Evolutionary conservation across 1,140 invertebrate genomes (phyloP), one percentile per base, ranked within the genome.

Genomic region (Apis dorsata): DNA sequence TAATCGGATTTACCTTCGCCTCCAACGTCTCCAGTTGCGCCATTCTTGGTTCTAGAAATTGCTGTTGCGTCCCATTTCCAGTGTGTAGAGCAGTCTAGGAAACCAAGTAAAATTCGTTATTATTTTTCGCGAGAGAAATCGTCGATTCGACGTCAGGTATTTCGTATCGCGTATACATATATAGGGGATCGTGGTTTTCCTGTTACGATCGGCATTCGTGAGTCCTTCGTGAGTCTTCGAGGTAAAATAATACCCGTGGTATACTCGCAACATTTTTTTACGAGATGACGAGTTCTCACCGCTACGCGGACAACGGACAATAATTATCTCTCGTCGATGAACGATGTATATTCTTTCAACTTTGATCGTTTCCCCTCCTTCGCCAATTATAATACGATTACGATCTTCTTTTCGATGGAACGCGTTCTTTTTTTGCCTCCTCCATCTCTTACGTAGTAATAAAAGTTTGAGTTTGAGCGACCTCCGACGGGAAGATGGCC

Each of bases 21-120:
- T 97, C 97, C 86, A 97, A 94, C 69, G 95, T 97, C 93, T 97
- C 96, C 85, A 97, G 93, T 89, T 96, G 96, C 9, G 96, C 95
- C 95, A 97, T 96, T 91, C 96, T 95, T 7, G 95, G 95, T 81
- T 93, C 92, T 17, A 93, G 74, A 72, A 91, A 81, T 84, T 92
- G 90, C 63, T 91, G 91, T 75, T 92, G 91, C 44, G 85, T 78
- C 59, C 88, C 89, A 51, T 78, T 49, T 75, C 89, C 89, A 21
- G 91, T 92, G 79, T 93, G 91, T 55, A 94, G 66, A 77, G 92
- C 91, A 66, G 91, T 94, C 93, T 94, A 87, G 79, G 93, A 17
- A 72, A 62, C 24, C 12, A 49, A 57, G n/a, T 55, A 51, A 24
- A 0, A 24, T 34, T 49, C 12, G 9, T 69, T 69, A 51, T 24